Base-by-base conservation (phyloP, 2,113 vertebrate species). In the Plectropomus leopardus region DNA sequence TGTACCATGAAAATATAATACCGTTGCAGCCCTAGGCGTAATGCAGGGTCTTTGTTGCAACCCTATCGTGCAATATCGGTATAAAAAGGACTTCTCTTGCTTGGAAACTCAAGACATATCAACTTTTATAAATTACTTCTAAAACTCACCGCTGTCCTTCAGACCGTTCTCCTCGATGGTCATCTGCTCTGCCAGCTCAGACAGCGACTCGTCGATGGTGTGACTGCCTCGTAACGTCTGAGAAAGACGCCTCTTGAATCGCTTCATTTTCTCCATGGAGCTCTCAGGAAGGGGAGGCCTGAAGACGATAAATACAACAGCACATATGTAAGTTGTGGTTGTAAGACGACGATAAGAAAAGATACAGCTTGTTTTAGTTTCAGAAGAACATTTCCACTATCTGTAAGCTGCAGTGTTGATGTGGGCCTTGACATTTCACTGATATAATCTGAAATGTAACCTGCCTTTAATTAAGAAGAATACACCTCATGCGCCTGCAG, bases 151-250 rank as follows among this genome's bases (percentile, higher is more conserved):
- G 0, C 96, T 97, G 93, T 99, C 97, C 90, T 98, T 98, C 86
- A 96, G 96, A 83, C 96, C 97, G 66, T 96, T 98, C 91, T 99
- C 98, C 93, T 98, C 98, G 58, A 98, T 96, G 28, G 97, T 99
- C 96, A 98, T 99, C 94, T 99, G 98, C 88, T 99, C 98, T 11
- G 98, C 97, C 86, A 99, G 88, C 92, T 99, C 98, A 32, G 98
- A 99, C 72, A 99, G 93, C 0, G 98, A 99, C 86, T 99, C 98
- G 92, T 99, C 97, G 17, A 98, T 97, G 75, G 98, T 98, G 94
- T 98, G 97, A 93, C 97, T 98, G 85, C 97, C 97, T 88, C 97
- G 94, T 77, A 98, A 94, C 1, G 97, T 97, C 93, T 98, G 95
- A 54, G 97, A 97, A 50, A 99, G 95, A 69, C 97, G 96, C 65